phyloP scores from a whole-genome alignment of 2,113 vertebrate genomes.

The Paracanthobrama guichenoti region DNA sequence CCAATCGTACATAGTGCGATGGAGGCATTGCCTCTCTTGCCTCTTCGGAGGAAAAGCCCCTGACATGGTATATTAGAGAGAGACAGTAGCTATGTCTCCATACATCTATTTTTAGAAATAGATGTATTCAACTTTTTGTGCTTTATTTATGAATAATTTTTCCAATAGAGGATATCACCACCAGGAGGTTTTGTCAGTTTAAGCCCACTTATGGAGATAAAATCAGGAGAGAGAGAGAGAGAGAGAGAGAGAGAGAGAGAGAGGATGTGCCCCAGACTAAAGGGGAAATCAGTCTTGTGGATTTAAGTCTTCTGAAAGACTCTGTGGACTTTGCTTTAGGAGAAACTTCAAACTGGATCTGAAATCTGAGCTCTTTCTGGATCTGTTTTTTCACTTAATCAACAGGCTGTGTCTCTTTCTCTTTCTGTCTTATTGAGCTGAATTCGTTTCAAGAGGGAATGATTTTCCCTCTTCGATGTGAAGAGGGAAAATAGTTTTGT shows the following conservation, averaged over 20 bases:
- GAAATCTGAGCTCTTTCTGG: constrained; percentile 51
- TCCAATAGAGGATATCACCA: neutral
- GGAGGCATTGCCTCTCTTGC: too few species aligned
- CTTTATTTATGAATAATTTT: neutral
- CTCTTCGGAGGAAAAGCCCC: too few species aligned
- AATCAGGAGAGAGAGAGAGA: neutral
- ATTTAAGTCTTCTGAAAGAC: constrained; percentile 54
- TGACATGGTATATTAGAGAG: too few species aligned
- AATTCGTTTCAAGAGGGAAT: neutral
- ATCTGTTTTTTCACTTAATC: constrained; percentile 66
- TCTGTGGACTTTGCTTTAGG: constrained; percentile 17
- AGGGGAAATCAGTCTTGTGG: constrained; percentile 18
- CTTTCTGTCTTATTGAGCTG: neutral
- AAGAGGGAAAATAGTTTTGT: neutral
- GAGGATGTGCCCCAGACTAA: constrained; percentile 16
- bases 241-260: constrained; percentile 7
- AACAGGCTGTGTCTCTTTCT: neutral
- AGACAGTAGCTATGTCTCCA: too few species aligned
- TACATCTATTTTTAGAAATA: too few species aligned
- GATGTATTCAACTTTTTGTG: neutral
- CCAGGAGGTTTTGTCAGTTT: neutral
- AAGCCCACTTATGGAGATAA: neutral
- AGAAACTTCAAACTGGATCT: constrained; percentile 38
- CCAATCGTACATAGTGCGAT: too few species aligned
- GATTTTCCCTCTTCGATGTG: too few species aligned